Evolutionary conservation across 2,888 invertebrate genomes (phyloP).

Genomic region (Endotricha flammealis): DNA sequence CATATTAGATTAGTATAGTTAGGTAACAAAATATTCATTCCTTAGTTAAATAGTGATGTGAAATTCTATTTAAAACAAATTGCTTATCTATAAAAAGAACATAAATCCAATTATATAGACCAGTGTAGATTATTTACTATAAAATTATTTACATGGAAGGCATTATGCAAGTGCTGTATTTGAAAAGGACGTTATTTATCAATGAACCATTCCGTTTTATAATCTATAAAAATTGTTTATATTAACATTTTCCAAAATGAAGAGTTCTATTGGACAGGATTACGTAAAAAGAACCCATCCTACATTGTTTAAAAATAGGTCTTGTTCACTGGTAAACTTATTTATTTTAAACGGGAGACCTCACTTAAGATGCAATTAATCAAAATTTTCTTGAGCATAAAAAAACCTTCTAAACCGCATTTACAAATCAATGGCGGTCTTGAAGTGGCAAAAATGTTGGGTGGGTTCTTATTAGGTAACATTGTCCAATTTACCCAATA

Average conservation of each 20-base stretch:
- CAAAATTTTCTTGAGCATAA: too few species aligned
- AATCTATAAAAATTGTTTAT: slow-evolving; percentile 26
- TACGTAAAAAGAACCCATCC: too few species aligned
- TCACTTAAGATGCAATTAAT: too few species aligned
- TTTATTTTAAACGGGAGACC: too few species aligned
- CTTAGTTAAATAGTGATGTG: slow-evolving; percentile 19
- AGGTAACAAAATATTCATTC: slow-evolving; percentile 4
- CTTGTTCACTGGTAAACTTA: too few species aligned
- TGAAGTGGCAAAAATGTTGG: too few species aligned
- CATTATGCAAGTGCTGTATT: slow-evolving; percentile 52
- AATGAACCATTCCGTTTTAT: slow-evolving; percentile 29
- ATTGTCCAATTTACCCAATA: too few species aligned
- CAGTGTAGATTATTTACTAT: slow-evolving; percentile 26
- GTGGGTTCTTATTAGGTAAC: too few species aligned
- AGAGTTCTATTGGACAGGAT: too few species aligned
- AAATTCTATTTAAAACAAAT: slow-evolving; percentile 15
- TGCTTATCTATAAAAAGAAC: slow-evolving; percentile 9
- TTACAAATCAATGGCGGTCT: too few species aligned
- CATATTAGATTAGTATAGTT: slow-evolving; percentile 15
- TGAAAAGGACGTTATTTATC: slow-evolving; percentile 27
- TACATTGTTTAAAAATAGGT: too few species aligned
- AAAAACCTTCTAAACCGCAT: too few species aligned
- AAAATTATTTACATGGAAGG: slow-evolving; percentile 69
- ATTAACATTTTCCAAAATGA: slow-evolving; percentile 25
- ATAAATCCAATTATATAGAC: slow-evolving; percentile 15